phyloP scores from a whole-genome alignment of 2,113 vertebrate species.

The Oreochromis tanganicae region DNA sequence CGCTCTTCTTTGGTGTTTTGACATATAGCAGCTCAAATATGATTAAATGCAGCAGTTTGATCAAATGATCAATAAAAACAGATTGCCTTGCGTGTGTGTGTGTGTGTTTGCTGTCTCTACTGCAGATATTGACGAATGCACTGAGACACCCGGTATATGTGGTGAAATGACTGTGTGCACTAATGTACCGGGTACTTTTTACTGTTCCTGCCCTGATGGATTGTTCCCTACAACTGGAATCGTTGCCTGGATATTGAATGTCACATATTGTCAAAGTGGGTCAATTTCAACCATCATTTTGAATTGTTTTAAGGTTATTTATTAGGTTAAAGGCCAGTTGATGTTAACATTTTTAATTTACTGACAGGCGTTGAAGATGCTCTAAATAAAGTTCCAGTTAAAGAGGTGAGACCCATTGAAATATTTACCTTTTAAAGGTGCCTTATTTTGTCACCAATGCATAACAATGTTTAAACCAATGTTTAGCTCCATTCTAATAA shows the following conservation, averaged over 20 bases:
- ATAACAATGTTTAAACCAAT: not conserved
- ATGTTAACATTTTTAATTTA: not conserved
- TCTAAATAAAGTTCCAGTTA: not conserved
- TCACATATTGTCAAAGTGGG: conserved; percentile 51
- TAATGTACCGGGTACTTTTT: conserved; percentile 37
- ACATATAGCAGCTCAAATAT: not conserved
- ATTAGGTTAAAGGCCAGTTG: not conserved
- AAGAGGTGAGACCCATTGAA: not conserved
- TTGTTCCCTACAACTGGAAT: conserved; percentile 51
- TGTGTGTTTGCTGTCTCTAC: not conserved
- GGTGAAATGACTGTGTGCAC: conserved; percentile 39
- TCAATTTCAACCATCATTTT: not conserved
- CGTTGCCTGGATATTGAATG: not conserved
- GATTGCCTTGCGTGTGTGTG: not conserved
- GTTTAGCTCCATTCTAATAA: not conserved
- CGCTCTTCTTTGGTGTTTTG: not conserved
- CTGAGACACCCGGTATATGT: conserved; percentile 30
- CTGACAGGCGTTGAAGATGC: conserved; percentile 5
- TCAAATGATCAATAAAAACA: not conserved
- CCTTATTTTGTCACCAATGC: not conserved
- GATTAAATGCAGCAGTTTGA: not conserved
- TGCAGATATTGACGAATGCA: conserved; percentile 62
- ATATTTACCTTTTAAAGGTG: not conserved
- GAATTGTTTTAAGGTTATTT: not conserved
- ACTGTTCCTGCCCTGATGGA: conserved; percentile 54